Conservation (phyloP, 2,113 vertebrate genomes). For the Malurus alboscapulatus region DNA sequence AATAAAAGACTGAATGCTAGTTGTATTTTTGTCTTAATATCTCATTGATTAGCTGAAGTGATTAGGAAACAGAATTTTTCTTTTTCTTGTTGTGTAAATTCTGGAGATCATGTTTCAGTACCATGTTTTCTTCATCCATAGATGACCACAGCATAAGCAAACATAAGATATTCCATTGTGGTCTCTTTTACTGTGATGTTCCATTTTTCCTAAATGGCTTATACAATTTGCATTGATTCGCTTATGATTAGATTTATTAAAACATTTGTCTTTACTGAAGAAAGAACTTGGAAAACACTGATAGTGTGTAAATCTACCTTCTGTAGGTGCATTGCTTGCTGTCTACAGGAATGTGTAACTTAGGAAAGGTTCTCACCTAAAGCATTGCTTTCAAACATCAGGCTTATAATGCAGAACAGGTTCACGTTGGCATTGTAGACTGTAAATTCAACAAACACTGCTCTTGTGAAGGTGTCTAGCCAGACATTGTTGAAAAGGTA, state of each 20-base stretch:
- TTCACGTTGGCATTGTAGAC: conserved; percentile 96
- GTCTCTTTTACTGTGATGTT: background rate
- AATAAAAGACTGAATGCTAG: background rate
- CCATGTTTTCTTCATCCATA: background rate
- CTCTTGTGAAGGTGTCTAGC: conserved; percentile 89
- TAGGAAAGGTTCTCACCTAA: conserved; percentile 74
- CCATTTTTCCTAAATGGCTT: background rate
- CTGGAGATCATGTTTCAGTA: background rate
- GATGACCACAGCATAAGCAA: background rate
- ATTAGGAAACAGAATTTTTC: background rate
- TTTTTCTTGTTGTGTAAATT: background rate
- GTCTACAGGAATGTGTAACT: background rate
- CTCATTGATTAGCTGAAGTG: background rate
- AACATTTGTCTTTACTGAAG: background rate
- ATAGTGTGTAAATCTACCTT: background rate
- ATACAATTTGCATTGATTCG: background rate
- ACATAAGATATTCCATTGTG: background rate
- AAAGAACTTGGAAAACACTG: background rate
- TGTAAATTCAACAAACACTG: conserved; percentile 91
- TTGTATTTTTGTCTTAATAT: background rate
- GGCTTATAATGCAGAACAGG: conserved; percentile 88
- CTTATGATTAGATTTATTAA: background rate
- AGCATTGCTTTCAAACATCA: conserved; percentile 88
- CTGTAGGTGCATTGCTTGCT: background rate
- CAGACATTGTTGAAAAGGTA: conserved; percentile 87